Evolutionary conservation across 2,113 vertebrate species (phyloP).

Genomic region (Anhinga rufa): DNA sequence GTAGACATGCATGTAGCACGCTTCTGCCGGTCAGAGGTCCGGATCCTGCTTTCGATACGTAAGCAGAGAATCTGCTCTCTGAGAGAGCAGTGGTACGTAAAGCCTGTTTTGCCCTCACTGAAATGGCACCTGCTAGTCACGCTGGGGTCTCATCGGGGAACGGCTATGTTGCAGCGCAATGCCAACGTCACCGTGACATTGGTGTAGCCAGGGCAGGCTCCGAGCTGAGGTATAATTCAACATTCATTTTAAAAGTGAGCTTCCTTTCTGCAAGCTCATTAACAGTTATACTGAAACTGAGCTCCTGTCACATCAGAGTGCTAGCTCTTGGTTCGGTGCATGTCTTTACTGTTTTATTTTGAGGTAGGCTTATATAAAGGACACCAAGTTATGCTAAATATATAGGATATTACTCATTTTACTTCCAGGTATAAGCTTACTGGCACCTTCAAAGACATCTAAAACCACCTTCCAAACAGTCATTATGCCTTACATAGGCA

Average conservation of each 20-base stretch:
- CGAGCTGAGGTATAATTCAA: not conserved
- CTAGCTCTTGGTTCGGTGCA: not conserved
- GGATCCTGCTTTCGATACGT: not conserved
- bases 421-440: not conserved
- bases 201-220: not conserved
- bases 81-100: not conserved
- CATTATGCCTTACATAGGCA: not conserved
- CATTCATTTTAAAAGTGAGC: not conserved
- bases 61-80: not conserved
- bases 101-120: not conserved
- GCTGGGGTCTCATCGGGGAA: not conserved
- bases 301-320: not conserved
- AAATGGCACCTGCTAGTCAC: not conserved
- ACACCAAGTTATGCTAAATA: not conserved
- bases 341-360: not conserved
- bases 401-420: not conserved
- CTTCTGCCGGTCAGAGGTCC: not conserved
- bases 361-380: not conserved
- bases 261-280: not conserved
- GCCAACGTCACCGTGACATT: not conserved
- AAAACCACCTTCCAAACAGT: not conserved
- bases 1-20: not conserved
- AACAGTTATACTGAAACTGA: not conserved
- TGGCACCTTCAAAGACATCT: not conserved
- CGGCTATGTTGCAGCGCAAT: not conserved